Evolutionary conservation across 2,888 invertebrate species (phyloP), one percentile per base, ranked within the genome.

Genomic region (Athripsodes cinereus): DNA sequence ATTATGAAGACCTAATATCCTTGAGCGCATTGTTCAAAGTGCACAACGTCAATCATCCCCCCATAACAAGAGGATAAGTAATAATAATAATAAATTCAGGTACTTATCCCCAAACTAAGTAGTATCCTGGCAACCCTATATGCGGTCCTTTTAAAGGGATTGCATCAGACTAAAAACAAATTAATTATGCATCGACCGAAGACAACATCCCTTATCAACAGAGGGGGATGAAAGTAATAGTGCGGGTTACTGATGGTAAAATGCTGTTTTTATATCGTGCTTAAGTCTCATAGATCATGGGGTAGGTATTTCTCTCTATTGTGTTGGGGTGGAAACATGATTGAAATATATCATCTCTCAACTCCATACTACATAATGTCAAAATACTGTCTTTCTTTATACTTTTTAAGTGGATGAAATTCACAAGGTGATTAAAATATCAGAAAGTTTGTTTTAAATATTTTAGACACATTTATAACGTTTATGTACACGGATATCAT

Each of bases 91-190:
- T 26, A 31, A 31, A 26, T 47, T 16, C 46, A 26, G 13, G n/a
- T 31, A 54, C 13, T 31, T 44, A 44, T 19, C 26, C 51, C 50
- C 34, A 13, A 34, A 8, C 18, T 6, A 6, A 26, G n/a, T n/a
- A 26, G 59, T 59, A 47, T 52, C 59, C 59, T 55, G 44, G 59
- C 59, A 59, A 59, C 59, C 55, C 53, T 53, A 40, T 31, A 31
- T 35, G 34, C 22, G 52, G 40, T 52, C 55, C 57, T 34, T 58
- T 60, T 54, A 57, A 56, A 60, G 53, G 59, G 57, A 50, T 55
- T 49, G 61, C 59, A 62, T 56, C 56, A 62, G 60, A 61, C 63
- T 63, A 61, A 63, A 63, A 63, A 63, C 61, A 63, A 61, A 63
- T 63, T 63, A 63, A 63, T 63, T 63, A 63, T 63, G 63, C 63